Evolutionary conservation across 2,797 vertebrate species (phyloP).

Genomic region (Scyliorhinus canicula): DNA sequence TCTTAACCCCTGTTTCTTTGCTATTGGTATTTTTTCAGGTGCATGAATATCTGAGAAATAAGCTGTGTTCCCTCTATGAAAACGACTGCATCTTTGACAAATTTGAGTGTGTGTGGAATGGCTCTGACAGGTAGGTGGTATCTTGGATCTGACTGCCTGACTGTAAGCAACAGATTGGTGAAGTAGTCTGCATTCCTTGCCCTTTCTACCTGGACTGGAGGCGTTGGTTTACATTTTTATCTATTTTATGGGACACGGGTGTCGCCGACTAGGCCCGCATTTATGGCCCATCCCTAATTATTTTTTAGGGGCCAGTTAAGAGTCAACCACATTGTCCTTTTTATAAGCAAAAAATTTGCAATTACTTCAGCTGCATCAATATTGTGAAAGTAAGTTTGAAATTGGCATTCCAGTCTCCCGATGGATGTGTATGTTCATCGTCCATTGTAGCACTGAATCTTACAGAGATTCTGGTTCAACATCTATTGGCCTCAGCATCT

Average conservation of each 20-base stretch:
- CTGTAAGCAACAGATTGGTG: neutral
- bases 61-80: conserved; percentile 93
- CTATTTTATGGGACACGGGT: too few relatives aligned
- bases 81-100: conserved; percentile 99
- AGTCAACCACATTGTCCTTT: too few relatives aligned
- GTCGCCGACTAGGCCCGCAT: too few relatives aligned
- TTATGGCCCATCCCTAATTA: too few relatives aligned
- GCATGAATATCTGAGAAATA: conserved; percentile 94
- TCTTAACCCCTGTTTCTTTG: neutral
- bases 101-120: conserved; percentile 99
- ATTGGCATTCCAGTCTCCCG: neutral
- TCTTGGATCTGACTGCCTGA: neutral
- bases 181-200: neutral
- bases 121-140: conserved; percentile 83
- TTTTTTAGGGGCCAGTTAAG: too few relatives aligned
- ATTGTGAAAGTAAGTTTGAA: neutral
- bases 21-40: conserved; percentile 60
- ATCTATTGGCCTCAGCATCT: neutral
- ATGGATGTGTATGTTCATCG: neutral
- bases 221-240: too few relatives aligned
- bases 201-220: neutral
- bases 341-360: neutral
- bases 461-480: neutral
- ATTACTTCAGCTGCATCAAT: neutral
- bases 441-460: neutral